These are phyloP conservation scores for Periophthalmus modestus DNA, from an alignment of 2,113 vertebrate genomes.

Conservation along the genomic window DNA sequence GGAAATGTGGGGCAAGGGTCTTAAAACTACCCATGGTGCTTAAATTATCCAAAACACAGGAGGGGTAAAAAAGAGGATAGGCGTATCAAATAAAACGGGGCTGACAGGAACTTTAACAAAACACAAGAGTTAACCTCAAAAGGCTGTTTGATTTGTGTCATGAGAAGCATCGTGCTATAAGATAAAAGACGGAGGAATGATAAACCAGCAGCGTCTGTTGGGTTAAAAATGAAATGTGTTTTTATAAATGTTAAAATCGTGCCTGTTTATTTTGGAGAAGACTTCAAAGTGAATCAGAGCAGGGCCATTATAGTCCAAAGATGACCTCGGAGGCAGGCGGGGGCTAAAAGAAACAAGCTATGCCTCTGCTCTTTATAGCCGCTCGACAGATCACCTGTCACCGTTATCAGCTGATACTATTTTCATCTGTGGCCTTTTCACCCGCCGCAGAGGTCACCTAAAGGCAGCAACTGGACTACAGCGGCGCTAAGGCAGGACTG, in stretches of 20 bases:
- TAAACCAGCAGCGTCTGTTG: conserved; percentile 28
- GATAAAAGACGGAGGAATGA: conserved; percentile 43
- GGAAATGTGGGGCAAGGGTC: conserved; percentile 13
- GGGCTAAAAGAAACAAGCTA: conserved; percentile 30
- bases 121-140: conserved; percentile 51
- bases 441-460: conserved; percentile 39
- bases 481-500: background rate
- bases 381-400: conserved; percentile 39
- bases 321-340: conserved; percentile 30
- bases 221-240: conserved; percentile 4
- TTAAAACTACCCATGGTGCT: conserved; percentile 38
- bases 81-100: conserved; percentile 32
- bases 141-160: conserved; percentile 47
- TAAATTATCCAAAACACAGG: conserved; percentile 11
- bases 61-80: background rate
- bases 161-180: conserved; percentile 29
- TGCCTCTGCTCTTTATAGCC: conserved; percentile 15
- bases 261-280: conserved; percentile 34
- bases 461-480: conserved; percentile 36
- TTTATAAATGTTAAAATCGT: conserved; percentile 18
- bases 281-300: conserved; percentile 45
- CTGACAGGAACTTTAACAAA: conserved; percentile 27
- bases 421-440: conserved; percentile 45
- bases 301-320: conserved; percentile 19
- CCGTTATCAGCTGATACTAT: conserved; percentile 38